phyloP scores from a whole-genome alignment of 2,888 invertebrate species.

The Acrocyrtus sp. region DNA sequence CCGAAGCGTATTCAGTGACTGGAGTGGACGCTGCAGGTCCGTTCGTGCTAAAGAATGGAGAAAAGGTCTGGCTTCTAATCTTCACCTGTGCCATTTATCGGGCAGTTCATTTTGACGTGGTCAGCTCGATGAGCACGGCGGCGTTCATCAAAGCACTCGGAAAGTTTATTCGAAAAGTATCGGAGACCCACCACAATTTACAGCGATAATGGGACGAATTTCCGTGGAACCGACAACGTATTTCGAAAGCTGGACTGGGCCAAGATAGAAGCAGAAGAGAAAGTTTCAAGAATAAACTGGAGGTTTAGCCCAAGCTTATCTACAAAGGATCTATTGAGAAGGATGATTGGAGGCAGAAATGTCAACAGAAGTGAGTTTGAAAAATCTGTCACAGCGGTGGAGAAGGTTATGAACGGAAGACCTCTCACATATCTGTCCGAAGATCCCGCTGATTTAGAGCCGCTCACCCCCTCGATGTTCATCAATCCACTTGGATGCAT shows the following conservation, averaged over 20 bases:
- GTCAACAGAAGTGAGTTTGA: too few relatives aligned
- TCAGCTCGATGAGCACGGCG: not conserved
- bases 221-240: not conserved
- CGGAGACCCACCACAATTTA: not conserved
- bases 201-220: constrained; percentile 9
- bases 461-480: not conserved
- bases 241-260: not conserved
- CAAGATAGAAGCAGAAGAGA: too few relatives aligned
- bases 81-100: constrained; percentile 9
- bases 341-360: too few relatives aligned
- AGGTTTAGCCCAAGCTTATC: too few relatives aligned
- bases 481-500: too few relatives aligned
- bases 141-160: not conserved
- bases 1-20: not conserved
- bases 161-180: not conserved
- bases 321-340: too few relatives aligned
- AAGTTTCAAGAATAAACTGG: not conserved
- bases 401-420: too few relatives aligned
- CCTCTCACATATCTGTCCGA: too few relatives aligned
- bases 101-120: constrained; percentile 4
- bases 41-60: not conserved
- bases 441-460: too few relatives aligned
- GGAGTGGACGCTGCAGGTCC: constrained; percentile 7
- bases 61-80: not conserved
- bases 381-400: too few relatives aligned